These are phyloP conservation scores for Leptura quadrifasciata DNA, from an alignment of 2,888 invertebrate species.

Conservation along the genomic window DNA sequence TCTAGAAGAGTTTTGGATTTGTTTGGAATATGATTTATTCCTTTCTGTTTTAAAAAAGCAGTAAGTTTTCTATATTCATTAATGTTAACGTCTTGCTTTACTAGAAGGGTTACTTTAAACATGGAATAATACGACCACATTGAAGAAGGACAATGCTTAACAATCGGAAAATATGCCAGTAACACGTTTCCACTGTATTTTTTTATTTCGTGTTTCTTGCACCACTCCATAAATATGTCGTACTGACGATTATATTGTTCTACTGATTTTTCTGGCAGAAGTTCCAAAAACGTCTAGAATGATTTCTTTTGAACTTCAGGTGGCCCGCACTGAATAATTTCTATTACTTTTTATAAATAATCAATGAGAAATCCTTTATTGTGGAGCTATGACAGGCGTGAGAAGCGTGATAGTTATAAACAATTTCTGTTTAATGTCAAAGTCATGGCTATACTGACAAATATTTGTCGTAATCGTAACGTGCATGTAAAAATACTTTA, in stretches of 20 bases:
- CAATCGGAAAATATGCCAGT: background rate
- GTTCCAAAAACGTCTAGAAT: background rate
- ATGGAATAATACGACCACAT: background rate
- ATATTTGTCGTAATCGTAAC: too few species aligned
- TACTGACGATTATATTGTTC: background rate
- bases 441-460: background rate
- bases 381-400: too few species aligned
- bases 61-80: too few species aligned
- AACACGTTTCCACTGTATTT: background rate
- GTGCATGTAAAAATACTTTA: too few species aligned
- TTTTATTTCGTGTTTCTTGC: background rate
- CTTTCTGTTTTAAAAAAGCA: slow-evolving; percentile 43
- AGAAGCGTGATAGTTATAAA: too few species aligned
- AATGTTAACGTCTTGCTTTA: background rate
- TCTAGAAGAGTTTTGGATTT: too few species aligned
- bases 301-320: background rate
- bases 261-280: background rate
- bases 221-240: too few species aligned
- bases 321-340: background rate
- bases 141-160: background rate
- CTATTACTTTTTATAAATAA: background rate
- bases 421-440: too few species aligned
- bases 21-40: slow-evolving; percentile 38
- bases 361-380: background rate
- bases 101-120: background rate